These are phyloP conservation scores for Cybosia mesomella DNA, from an alignment of 2,888 invertebrate species.

Conservation along the genomic window DNA sequence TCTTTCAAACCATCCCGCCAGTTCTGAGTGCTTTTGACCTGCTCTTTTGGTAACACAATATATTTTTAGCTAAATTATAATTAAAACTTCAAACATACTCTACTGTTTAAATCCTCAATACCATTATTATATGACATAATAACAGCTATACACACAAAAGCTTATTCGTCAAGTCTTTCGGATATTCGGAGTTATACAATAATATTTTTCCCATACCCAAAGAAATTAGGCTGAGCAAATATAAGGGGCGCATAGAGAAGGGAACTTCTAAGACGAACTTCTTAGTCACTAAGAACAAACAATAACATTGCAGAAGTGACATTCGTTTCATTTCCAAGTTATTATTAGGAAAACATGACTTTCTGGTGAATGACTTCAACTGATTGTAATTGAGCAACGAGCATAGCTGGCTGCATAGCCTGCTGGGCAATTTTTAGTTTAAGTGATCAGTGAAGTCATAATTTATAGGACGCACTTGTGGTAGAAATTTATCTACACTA, in stretches of 20 bases:
- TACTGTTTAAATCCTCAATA: too few relatives aligned
- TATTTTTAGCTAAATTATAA: neutral
- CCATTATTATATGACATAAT: too few relatives aligned
- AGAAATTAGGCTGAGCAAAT: conserved; percentile 75
- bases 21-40: neutral
- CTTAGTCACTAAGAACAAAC: conserved; percentile 62
- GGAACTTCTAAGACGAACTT: conserved; percentile 58
- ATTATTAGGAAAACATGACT: neutral
- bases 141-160: conserved; percentile 12
- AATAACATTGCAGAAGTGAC: conserved; percentile 42
- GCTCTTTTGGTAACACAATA: neutral
- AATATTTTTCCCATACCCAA: conserved; percentile 68
- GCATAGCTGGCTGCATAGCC: too few relatives aligned
- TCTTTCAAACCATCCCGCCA: neutral
- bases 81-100: neutral
- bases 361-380: too few relatives aligned
- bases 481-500: too few relatives aligned
- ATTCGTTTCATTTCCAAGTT: neutral
- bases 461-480: too few relatives aligned
- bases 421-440: too few relatives aligned
- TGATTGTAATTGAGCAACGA: too few relatives aligned
- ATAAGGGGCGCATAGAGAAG: conserved; percentile 58
- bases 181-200: conserved; percentile 50
- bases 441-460: too few relatives aligned
- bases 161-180: conserved; percentile 32